Evolutionary conservation across 2,888 invertebrate species (phyloP).

Genomic region (Dynastes hyllus): DNA sequence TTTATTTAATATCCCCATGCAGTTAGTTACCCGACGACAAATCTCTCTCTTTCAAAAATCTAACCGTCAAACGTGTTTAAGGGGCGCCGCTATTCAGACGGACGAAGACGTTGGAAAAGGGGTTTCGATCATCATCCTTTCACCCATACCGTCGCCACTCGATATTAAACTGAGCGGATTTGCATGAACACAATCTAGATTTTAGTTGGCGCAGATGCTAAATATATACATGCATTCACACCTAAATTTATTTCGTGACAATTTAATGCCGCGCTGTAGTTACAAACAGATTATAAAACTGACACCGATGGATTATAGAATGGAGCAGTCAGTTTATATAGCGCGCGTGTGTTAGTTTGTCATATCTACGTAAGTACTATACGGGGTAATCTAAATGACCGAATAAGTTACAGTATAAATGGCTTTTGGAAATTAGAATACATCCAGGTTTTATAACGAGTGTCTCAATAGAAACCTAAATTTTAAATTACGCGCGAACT

Average conservation of each 20-base stretch:
- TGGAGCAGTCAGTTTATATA: conserved; percentile 18
- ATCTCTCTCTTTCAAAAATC: conserved; percentile 35
- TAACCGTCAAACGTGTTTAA: background rate
- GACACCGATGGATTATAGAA: conserved; percentile 62
- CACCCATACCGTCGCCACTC: background rate
- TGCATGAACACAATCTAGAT: conserved; percentile 30
- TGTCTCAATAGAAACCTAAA: no score
- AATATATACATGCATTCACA: conserved; percentile 50
- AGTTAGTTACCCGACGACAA: conserved; percentile 6
- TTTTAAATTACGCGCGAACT: no score
- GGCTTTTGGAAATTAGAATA: no score
- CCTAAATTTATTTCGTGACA: conserved; percentile 63
- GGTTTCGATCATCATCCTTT: background rate
- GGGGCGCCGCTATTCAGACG: background rate
- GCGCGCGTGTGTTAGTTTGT: background rate
- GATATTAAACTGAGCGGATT: conserved; percentile 35
- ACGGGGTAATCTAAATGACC: no score
- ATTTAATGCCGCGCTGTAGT: conserved; percentile 62
- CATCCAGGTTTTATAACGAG: no score
- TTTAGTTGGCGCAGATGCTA: conserved; percentile 45
- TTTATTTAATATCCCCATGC: conserved; percentile 4
- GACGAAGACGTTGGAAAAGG: conserved; percentile 1
- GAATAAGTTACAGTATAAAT: no score
- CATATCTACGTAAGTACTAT: no score
- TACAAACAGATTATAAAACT: conserved; percentile 63